Evolutionary conservation across 2,888 invertebrate genomes (phyloP).

Genomic region (Parasteatoda lunata): DNA sequence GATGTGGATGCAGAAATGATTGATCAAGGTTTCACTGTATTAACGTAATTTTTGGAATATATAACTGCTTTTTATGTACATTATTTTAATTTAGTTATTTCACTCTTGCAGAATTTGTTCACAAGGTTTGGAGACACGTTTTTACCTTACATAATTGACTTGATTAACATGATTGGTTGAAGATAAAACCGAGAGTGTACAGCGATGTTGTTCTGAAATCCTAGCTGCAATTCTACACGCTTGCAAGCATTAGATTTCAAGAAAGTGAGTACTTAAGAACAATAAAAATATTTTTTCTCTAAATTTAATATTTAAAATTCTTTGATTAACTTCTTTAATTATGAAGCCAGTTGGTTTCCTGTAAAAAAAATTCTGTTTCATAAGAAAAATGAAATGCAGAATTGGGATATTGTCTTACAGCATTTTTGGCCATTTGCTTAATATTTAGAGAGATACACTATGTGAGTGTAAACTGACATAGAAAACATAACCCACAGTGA

Average conservation of each 20-base stretch:
- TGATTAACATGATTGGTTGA: slow-evolving; percentile 81
- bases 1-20: too few species aligned
- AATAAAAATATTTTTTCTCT: too few species aligned
- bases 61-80: slow-evolving; percentile 32
- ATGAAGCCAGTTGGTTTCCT: neutral
- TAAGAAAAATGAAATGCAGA: too few species aligned
- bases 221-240: slow-evolving; percentile 86
- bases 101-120: slow-evolving; percentile 79
- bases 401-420: too few species aligned
- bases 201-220: slow-evolving; percentile 88
- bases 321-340: neutral
- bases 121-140: slow-evolving; percentile 84
- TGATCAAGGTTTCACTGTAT: too few species aligned
- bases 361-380: neutral
- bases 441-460: too few species aligned
- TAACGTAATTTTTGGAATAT: too few species aligned
- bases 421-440: too few species aligned
- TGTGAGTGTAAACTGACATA: too few species aligned
- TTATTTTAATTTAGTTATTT: neutral
- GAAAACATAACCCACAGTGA: too few species aligned
- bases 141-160: slow-evolving; percentile 79
- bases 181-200: slow-evolving; percentile 84
- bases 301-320: neutral
- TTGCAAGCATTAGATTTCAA: slow-evolving; percentile 84
- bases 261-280: slow-evolving; percentile 71